Base-by-base conservation (phyloP, 1,140 invertebrate genomes). In the Drosophila pectinifera region DNA sequence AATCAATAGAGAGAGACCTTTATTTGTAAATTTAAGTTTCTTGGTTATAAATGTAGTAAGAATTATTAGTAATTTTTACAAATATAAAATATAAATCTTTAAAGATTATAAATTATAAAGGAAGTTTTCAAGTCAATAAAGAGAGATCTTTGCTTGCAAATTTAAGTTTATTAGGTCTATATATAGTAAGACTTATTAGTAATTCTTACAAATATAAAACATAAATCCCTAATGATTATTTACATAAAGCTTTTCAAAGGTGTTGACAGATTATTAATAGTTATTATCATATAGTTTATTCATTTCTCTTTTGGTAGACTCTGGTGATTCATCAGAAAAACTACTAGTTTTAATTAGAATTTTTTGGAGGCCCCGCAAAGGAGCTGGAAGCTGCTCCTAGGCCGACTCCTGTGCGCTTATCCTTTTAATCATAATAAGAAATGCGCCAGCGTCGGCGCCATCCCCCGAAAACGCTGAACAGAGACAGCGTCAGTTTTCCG, bases 371-470 rank as follows among this genome's bases (percentile, higher is more conserved):
- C 11, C 0, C 5, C 13, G 8, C 77, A 74, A 73, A 68, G 62
- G 72, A 68, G 38, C 20, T 36, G 63, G 53, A 49, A 51, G 76
- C 46, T 53, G 39, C 24, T 41, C 43, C 51, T 57, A 16, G 18
- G 24, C 8, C 13, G 16, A 20, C 72, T 63, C 18, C 51, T 57
- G 36, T 61, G 31, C 54, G 67, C 70, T 73, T 80, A 80, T 89
- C 70, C 80, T 75, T 65, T 88, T 88, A 84, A 89, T 88, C 84
- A 88, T 88, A 88, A 88, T 88, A 88, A 88, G 84, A 89, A 88
- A 89, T 88, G 72, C 84, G 84, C 84, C 77, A 89, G 82, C 76
- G 76, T 68, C 80, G 49, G 22, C 59, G 54, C 53, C 63, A 70
- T 73, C 69, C 54, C 54, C 67, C 69, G 49, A 75, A 48, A 65